Evolutionary conservation across 2,888 invertebrate species (phyloP).

Genomic region (Thera britannica): DNA sequence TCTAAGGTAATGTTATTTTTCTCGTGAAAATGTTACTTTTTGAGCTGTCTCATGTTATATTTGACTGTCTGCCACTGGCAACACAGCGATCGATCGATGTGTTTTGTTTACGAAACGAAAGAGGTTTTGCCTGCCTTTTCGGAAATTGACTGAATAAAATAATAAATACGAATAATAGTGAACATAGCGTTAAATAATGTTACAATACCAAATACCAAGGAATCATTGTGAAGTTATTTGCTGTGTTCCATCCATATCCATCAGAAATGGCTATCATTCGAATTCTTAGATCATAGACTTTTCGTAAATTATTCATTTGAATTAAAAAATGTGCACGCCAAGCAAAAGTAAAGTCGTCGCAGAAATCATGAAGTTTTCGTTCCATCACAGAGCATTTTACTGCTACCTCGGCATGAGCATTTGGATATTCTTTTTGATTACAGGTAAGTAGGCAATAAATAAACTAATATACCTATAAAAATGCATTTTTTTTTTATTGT

Average conservation of each 20-base stretch:
- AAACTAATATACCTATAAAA: no score
- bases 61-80: no score
- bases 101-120: no score
- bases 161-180: no score
- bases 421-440: constrained; percentile 92
- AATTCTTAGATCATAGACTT: neutral
- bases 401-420: constrained; percentile 92
- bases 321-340: constrained; percentile 32
- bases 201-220: neutral
- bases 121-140: no score
- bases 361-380: constrained; percentile 79
- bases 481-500: no score
- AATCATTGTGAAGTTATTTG: neutral
- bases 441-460: constrained; percentile 75
- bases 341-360: constrained; percentile 59
- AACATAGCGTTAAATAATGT: neutral
- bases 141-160: no score
- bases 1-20: no score
- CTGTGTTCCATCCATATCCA: neutral
- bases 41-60: no score
- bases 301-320: neutral
- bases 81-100: no score
- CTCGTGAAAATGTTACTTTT: no score
- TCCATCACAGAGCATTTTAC: constrained; percentile 91
- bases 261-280: constrained; percentile 5